These are phyloP conservation scores for Tinea pellionella DNA, from an alignment of 2,888 invertebrate genomes.

Conservation along the genomic window DNA sequence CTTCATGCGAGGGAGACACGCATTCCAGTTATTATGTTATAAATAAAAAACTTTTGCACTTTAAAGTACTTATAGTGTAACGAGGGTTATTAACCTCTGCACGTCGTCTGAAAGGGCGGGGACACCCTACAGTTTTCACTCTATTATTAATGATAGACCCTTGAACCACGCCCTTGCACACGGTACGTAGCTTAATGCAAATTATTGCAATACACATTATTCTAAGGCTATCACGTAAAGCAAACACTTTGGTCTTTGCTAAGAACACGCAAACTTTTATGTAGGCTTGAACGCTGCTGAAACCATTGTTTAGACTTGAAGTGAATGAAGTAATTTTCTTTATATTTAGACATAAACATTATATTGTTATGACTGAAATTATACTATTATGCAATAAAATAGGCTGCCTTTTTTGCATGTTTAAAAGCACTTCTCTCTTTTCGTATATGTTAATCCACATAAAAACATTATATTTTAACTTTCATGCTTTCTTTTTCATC, in stretches of 20 bases:
- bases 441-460: neutral
- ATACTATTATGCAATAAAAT: neutral
- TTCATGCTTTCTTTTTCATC: too few species aligned
- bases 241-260: constrained; percentile 11
- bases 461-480: too few species aligned
- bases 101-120: constrained; percentile 33
- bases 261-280: constrained; percentile 29
- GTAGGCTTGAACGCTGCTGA: neutral
- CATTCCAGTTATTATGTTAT: constrained; percentile 16
- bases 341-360: neutral
- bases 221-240: constrained; percentile 23
- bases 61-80: constrained; percentile 28
- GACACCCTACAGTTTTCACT: constrained; percentile 55
- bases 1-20: constrained; percentile 4
- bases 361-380: neutral
- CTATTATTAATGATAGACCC: constrained; percentile 65
- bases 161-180: constrained; percentile 40
- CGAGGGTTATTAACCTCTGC: constrained; percentile 55
- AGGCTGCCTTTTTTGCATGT: neutral
- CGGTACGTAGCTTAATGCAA: constrained; percentile 53
- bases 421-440: neutral
- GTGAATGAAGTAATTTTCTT: constrained; percentile 48
- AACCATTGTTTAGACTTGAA: constrained; percentile 22
- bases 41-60: constrained; percentile 13
- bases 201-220: constrained; percentile 57